phyloP scores from a whole-genome alignment of 2,797 vertebrate genomes.

The Prunella strophiata region DNA sequence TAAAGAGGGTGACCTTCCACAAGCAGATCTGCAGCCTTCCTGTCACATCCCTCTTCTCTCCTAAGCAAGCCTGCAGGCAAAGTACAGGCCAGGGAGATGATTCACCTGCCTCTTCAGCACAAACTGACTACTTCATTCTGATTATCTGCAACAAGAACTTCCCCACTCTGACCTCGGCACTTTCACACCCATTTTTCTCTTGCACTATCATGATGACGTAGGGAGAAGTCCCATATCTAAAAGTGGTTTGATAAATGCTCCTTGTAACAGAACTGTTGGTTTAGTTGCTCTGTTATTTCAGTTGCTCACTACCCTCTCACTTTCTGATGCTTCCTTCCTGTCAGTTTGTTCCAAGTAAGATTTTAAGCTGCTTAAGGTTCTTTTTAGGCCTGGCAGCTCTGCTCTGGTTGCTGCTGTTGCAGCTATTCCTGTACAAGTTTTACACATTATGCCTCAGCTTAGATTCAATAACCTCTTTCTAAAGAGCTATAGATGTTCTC shows the following conservation, averaged over 20 bases:
- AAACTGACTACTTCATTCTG: background rate
- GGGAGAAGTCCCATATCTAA: background rate
- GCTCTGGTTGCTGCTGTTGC: background rate
- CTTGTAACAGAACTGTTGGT: background rate
- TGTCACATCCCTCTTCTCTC: background rate
- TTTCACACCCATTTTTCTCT: background rate
- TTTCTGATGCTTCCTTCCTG: background rate
- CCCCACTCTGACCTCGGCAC: background rate
- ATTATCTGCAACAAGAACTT: background rate
- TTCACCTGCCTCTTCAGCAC: background rate
- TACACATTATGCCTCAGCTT: background rate
- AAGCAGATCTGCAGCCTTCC: background rate
- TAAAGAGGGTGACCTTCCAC: background rate
- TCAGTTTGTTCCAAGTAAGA: background rate
- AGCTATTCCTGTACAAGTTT: background rate
- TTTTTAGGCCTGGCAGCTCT: background rate
- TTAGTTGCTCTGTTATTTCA: background rate
- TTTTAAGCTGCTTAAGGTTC: background rate
- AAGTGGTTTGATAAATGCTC: background rate
- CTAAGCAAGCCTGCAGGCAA: rapidly evolving
- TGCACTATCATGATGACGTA: background rate
- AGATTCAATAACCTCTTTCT: background rate
- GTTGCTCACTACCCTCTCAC: background rate
- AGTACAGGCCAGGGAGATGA: background rate
- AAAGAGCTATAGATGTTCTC: no score